Evolutionary conservation across 2,888 invertebrate genomes (phyloP).

Genomic region (Allygus modestus): DNA sequence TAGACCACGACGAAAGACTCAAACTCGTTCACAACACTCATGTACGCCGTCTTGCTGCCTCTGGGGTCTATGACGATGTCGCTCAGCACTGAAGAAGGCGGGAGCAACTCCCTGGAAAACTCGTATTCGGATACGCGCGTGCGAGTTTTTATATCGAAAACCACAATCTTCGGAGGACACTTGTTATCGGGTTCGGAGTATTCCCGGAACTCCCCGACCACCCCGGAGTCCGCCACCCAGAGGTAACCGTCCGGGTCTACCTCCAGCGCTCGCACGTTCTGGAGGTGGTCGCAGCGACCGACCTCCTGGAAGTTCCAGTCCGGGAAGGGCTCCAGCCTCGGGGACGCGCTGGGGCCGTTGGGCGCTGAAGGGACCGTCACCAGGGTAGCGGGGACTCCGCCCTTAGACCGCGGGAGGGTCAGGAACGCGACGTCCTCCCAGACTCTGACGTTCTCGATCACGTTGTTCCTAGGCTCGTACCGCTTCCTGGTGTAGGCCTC

Average conservation of each 20-base stretch:
- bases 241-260: conserved; percentile 84
- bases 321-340: conserved; percentile 81
- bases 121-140: conserved; percentile 39
- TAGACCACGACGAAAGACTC: conserved; percentile 87
- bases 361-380: conserved; percentile 72
- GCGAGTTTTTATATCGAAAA: conserved; percentile 80
- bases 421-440: conserved; percentile 83
- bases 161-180: conserved; percentile 83
- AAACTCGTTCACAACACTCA: conserved; percentile 82
- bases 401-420: conserved; percentile 83
- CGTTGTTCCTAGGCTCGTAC: conserved; percentile 83
- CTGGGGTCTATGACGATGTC: conserved; percentile 82
- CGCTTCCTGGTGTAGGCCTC: conserved; percentile 78
- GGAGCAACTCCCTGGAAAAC: conserved; percentile 75
- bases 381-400: conserved; percentile 84
- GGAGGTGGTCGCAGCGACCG: conserved; percentile 83
- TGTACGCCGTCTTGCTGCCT: conserved; percentile 82
- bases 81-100: conserved; percentile 81
- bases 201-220: conserved; percentile 77
- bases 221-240: conserved; percentile 84
- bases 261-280: conserved; percentile 86
- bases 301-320: conserved; percentile 83
- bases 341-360: conserved; percentile 69
- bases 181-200: conserved; percentile 74
- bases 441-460: conserved; percentile 83